Evolutionary conservation across 2,888 invertebrate species (phyloP).

Genomic region (Drosophila colorata): DNA sequence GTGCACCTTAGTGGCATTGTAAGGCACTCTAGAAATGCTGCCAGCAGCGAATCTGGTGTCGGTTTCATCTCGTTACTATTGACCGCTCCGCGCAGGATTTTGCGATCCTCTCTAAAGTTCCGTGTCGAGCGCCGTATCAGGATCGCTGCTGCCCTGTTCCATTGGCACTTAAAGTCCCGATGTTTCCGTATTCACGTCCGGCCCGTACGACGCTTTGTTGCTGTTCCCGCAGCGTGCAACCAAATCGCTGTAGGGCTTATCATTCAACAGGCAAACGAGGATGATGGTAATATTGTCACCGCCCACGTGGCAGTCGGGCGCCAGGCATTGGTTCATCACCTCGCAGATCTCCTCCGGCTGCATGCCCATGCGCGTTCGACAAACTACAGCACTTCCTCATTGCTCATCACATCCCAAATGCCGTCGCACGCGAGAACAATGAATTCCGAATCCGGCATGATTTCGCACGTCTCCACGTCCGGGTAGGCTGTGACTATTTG

Average conservation of each 20-base stretch:
- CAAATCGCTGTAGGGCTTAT: constrained; percentile 84
- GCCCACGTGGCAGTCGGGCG: constrained; percentile 98
- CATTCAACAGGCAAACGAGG: constrained; percentile 90
- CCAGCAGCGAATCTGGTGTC: constrained; percentile 61
- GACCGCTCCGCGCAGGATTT: not conserved
- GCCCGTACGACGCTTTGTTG: constrained; percentile 15
- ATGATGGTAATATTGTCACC: constrained; percentile 99
- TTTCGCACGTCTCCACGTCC: constrained; percentile 92
- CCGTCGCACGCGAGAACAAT: constrained; percentile 99
- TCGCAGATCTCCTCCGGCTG: constrained; percentile 98
- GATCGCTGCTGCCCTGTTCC: constrained; percentile 15
- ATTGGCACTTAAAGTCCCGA: constrained; percentile 14
- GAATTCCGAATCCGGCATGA: constrained; percentile 97
- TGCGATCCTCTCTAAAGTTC: constrained; percentile 20
- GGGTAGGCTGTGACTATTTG: constrained; percentile 99
- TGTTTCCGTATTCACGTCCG: constrained; percentile 30
- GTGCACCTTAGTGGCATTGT: constrained; percentile 46
- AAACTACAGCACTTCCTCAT: constrained; percentile 97
- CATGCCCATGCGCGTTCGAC: constrained; percentile 93
- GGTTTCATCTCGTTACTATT: constrained; percentile 15
- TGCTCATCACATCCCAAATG: constrained; percentile 99
- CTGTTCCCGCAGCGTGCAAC: constrained; percentile 78
- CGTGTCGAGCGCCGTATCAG: constrained; percentile 10
- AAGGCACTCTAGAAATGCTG: constrained; percentile 51
- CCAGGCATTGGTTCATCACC: constrained; percentile 97